Percentiles rank a stretch among this genome's conserved stretches.
These are phyloP conservation scores for Carollia perspicillata DNA, from an alignment of 2,113 vertebrate species.

Conservation along the genomic window DNA sequence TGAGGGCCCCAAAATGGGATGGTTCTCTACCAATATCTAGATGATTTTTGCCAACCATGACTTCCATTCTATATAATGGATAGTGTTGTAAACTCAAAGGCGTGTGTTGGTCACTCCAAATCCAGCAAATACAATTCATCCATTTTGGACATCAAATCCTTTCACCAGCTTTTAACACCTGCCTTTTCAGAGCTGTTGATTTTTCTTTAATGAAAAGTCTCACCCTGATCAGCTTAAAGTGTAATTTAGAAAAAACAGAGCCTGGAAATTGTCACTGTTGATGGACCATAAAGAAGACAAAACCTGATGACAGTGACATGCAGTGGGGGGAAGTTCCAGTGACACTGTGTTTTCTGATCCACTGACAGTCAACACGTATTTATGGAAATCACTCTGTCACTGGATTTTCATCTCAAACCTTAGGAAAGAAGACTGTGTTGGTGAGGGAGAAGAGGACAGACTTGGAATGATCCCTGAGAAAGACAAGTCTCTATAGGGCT, in stretches of 20 bases:
- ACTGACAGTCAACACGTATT: not conserved
- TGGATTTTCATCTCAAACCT: not conserved
- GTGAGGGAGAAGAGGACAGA: not conserved
- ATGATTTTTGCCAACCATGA: not conserved
- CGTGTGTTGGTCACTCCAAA: not conserved
- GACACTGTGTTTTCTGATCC: not conserved
- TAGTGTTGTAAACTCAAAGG: not conserved
- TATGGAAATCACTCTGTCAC: not conserved
- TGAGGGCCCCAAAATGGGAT: not conserved
- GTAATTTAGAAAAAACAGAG: conserved; percentile 24
- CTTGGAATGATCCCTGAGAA: not conserved
- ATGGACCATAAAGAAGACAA: conserved; percentile 33
- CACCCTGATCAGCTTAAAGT: not conserved
- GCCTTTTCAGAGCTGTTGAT: not conserved
- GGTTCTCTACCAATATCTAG: not conserved
- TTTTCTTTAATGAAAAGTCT: conserved; percentile 47
- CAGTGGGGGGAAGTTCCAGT: not conserved
- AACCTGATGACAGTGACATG: not conserved
- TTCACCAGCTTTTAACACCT: conserved; percentile 33
- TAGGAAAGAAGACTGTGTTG: not conserved
- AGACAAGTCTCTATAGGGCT: not conserved
- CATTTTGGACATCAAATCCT: conserved; percentile 3
- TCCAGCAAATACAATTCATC: not conserved
- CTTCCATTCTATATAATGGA: not conserved
- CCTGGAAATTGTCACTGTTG: not conserved